Base-by-base conservation (phyloP, 2,888 invertebrate genomes). In the Nemapogon koenigi region DNA sequence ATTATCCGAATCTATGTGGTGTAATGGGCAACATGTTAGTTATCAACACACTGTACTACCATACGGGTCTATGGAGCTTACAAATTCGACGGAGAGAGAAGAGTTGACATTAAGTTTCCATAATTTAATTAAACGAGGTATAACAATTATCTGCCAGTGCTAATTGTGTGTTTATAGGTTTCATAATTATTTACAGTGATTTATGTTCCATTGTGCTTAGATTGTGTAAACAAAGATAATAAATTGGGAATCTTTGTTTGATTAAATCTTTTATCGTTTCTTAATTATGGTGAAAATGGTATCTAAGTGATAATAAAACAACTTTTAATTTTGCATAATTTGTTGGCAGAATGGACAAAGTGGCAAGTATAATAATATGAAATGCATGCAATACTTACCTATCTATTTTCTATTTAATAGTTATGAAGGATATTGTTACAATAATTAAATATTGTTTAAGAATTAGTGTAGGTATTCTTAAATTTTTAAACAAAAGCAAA, bases 101-200 rank as follows among this genome's bases (percentile, higher is more conserved):
- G 75, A 75, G 51, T 57, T 78, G 46, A 72, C 75, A 45, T 62
- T 78, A 50, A 78, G 78, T 59, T 73, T 72, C 46, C 76, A 78
- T 51, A 78, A 78, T 58, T 65, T 78, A 52, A 78, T 78, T 50
- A 76, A 71, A 48, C 56, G 78, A 78, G 78, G 78, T 76, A 58
- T n/a, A n/a, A n/a, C n/a, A n/a, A n/a, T n/a, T n/a, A n/a, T n/a
- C n/a, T n/a, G n/a, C n/a, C n/a, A n/a, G n/a, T n/a, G n/a, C n/a
- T n/a, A n/a, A n/a, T n/a, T n/a, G n/a, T n/a, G n/a, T n/a, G n/a
- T n/a, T n/a, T n/a, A n/a, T n/a, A n/a, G n/a, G n/a, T n/a, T n/a
- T n/a, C n/a, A n/a, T n/a, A n/a, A n/a, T n/a, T n/a, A n/a, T n/a
- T n/a, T n/a, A n/a, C n/a, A n/a, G n/a, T n/a, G n/a, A n/a, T n/a